These are phyloP conservation scores for Cottoperca gobio DNA, from an alignment of 2,797 vertebrate genomes.

Conservation along the genomic window DNA sequence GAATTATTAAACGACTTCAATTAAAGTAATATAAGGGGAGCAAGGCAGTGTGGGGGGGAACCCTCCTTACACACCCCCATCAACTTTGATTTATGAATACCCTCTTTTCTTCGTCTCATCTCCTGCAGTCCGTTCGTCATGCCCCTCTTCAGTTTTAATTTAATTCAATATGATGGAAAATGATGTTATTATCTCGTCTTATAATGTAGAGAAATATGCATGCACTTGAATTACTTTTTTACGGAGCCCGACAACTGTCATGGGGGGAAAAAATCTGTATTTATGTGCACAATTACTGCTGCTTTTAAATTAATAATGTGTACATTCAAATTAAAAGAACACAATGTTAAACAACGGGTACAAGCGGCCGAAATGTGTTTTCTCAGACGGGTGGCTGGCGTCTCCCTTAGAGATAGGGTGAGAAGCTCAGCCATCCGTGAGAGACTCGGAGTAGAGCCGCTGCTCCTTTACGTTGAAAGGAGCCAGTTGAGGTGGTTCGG, in stretches of 20 bases:
- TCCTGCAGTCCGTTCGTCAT: conserved; percentile 37
- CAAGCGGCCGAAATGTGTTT: too few relatives aligned
- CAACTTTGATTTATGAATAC: conserved; percentile 72
- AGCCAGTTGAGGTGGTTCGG: too few relatives aligned
- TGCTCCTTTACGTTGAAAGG: too few relatives aligned
- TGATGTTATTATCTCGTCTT: conserved; percentile 8
- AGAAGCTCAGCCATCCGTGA: too few relatives aligned
- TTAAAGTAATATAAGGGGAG: conserved; percentile 85
- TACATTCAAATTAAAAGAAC: background rate
- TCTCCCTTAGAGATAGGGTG: too few relatives aligned
- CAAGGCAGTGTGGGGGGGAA: conserved; percentile 25
- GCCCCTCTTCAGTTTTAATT: conserved; percentile 34
- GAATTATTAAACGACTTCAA: conserved; percentile 86
- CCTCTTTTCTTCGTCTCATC: conserved; percentile 49
- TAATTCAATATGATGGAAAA: conserved; percentile 15
- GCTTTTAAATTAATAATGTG: background rate
- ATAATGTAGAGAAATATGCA: conserved; percentile 23
- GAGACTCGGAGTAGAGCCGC: too few relatives aligned
- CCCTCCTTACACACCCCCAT: conserved; percentile 38
- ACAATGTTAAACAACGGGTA: background rate
- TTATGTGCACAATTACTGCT: background rate
- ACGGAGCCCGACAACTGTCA: background rate
- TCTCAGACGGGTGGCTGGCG: too few relatives aligned
- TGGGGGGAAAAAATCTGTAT: background rate
- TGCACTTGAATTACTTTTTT: conserved; percentile 42